phyloP scores from a whole-genome alignment of 2,797 vertebrate species.

The Onychomys torridus region DNA sequence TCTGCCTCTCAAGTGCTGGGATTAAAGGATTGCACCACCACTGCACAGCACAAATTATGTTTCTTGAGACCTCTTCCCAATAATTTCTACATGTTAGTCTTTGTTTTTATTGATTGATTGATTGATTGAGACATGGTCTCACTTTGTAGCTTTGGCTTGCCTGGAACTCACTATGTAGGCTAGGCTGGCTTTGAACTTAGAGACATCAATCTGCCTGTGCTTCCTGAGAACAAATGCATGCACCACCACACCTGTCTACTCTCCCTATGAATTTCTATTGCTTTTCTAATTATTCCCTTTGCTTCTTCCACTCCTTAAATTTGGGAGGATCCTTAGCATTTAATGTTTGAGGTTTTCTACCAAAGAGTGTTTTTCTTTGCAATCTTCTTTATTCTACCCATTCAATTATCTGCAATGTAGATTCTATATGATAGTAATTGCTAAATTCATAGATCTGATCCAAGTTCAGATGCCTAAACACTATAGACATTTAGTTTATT shows the following conservation, averaged over 20 bases:
- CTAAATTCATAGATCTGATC: not conserved
- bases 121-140: not conserved
- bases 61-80: not conserved
- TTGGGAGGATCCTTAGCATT: not conserved
- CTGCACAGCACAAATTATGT: not conserved
- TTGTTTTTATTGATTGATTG: not conserved
- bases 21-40: no score
- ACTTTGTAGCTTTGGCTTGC: not conserved
- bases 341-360: slow-evolving; percentile 8
- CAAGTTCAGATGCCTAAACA: not conserved
- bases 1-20: no score
- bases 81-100: not conserved
- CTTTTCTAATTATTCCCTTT: not conserved
- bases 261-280: not conserved
- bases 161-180: not conserved
- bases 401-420: not conserved
- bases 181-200: not conserved
- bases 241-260: not conserved
- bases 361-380: not conserved
- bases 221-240: not conserved
- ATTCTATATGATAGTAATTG: not conserved
- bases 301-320: not conserved
- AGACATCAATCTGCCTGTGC: not conserved
- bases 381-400: not conserved
- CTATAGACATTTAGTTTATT: not conserved